Percentiles rank a stretch among this genome's conserved stretches.
Conservation (phyloP, 1,140 invertebrate species). For the Papilio xuthus region DNA sequence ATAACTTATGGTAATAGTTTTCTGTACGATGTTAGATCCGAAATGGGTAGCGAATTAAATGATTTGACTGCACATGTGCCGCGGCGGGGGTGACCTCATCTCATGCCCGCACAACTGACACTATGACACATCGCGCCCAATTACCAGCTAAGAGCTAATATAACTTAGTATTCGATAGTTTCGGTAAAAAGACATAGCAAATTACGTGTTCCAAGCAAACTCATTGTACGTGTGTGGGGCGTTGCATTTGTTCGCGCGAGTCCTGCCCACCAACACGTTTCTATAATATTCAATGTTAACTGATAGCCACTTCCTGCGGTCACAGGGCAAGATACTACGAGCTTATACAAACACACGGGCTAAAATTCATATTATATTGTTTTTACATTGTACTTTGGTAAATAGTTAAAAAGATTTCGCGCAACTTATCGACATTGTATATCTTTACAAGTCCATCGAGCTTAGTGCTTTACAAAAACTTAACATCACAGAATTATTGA, state of each 20-base stretch:
- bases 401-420: too few relatives aligned
- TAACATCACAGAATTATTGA: neutral
- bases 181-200: neutral
- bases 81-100: conserved; percentile 50
- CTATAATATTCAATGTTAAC: conserved; percentile 13
- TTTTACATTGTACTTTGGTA: neutral
- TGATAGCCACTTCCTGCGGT: conserved; percentile 9
- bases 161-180: conserved; percentile 31
- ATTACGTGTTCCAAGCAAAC: neutral
- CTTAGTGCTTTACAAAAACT: neutral
- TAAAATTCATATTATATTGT: neutral
- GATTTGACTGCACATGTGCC: conserved; percentile 31
- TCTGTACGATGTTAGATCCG: neutral
- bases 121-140: conserved; percentile 45
- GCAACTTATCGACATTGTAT: too few relatives aligned
- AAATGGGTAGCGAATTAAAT: neutral
- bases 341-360: neutral
- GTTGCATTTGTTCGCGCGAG: neutral
- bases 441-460: too few relatives aligned
- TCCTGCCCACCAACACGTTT: neutral
- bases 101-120: conserved; percentile 36
- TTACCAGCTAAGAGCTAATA: neutral
- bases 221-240: neutral
- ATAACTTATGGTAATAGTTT: neutral
- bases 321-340: neutral